These are phyloP conservation scores for Procavia capensis DNA, from an alignment of 2,113 vertebrate genomes.

Conservation along the genomic window DNA sequence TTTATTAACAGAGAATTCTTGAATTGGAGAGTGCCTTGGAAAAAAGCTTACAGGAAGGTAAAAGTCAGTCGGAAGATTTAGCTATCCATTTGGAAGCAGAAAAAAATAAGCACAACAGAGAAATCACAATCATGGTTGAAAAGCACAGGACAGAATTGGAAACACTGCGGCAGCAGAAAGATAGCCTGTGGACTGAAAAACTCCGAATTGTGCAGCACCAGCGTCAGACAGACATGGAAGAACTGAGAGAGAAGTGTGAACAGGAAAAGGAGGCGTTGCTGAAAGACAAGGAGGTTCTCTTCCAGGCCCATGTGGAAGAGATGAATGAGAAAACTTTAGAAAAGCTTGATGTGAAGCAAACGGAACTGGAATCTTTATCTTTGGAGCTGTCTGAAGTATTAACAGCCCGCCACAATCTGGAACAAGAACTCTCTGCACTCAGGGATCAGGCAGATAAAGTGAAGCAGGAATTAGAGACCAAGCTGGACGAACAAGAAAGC, in stretches of 20 bases:
- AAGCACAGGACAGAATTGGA: constrained; percentile 91
- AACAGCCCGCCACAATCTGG: constrained; percentile 87
- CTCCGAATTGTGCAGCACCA: constrained; percentile 85
- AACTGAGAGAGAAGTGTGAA: constrained; percentile 88
- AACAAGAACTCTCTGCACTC: constrained; percentile 87
- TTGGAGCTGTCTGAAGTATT: constrained; percentile 91
- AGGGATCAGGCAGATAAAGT: constrained; percentile 79
- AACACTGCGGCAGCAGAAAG: constrained; percentile 84
- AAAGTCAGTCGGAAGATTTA: constrained; percentile 85
- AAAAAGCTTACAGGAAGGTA: constrained; percentile 87
- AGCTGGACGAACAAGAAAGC: constrained; percentile 87
- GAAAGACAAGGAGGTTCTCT: constrained; percentile 92
- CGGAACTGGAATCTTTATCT: constrained; percentile 92
- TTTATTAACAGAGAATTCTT: constrained; percentile 92
- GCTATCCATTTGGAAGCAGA: constrained; percentile 88
- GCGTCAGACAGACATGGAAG: constrained; percentile 86
- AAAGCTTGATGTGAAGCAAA: constrained; percentile 94
- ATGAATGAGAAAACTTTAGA: constrained; percentile 96
- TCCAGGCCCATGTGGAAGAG: constrained; percentile 93
- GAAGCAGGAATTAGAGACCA: constrained; percentile 86
- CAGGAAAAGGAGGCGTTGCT: constrained; percentile 87
- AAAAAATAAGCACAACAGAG: constrained; percentile 88
- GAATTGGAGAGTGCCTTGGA: constrained; percentile 94
- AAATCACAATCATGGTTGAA: constrained; percentile 88
- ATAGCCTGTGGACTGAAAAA: constrained; percentile 86